Evolutionary conservation across 2,888 invertebrate genomes (phyloP).

Genomic region (Protonemura montana): DNA sequence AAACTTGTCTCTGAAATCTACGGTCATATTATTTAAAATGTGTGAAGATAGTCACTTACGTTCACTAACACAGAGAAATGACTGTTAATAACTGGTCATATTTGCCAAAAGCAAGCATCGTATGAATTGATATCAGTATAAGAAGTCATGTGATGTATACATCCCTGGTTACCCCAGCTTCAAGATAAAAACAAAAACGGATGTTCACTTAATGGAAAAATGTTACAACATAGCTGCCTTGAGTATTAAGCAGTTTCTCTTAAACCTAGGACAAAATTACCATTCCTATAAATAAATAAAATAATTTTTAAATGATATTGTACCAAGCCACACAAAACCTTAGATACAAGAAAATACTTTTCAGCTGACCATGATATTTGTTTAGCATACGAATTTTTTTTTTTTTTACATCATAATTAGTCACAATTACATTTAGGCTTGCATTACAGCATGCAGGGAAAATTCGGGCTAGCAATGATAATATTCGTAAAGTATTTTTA

Average conservation of each 20-base stretch:
- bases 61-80: constrained; percentile 4
- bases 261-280: background rate
- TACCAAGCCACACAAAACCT: background rate
- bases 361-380: background rate
- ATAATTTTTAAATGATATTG: background rate
- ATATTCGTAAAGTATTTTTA: background rate
- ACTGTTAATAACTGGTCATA: background rate
- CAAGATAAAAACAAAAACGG: background rate
- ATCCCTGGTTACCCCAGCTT: background rate
- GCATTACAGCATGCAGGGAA: background rate
- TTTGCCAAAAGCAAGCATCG: background rate
- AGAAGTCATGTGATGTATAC: background rate
- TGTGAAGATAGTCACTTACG: background rate
- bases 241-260: background rate
- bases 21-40: background rate
- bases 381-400: background rate
- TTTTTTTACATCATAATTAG: background rate
- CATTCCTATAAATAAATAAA: background rate
- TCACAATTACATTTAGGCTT: background rate
- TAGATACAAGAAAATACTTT: background rate
- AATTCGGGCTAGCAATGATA: background rate
- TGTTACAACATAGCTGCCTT: background rate
- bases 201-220: background rate
- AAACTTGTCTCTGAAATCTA: background rate
- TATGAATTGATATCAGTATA: background rate